Conservation (phyloP, 2,797 vertebrate genomes). For the Oceanodroma leucorhoa region DNA sequence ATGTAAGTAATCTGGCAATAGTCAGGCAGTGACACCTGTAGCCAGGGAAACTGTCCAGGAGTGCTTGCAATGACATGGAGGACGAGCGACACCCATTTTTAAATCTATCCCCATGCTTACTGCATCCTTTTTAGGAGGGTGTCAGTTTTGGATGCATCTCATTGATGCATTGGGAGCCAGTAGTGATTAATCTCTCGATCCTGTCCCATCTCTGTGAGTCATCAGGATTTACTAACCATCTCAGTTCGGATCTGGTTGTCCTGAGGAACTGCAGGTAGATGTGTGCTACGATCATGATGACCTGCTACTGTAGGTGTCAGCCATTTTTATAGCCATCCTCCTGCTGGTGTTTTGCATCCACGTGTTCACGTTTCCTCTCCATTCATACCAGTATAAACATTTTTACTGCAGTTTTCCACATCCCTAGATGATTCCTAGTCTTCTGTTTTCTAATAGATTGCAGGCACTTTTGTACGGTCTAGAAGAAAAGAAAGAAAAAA, state of each 20-base stretch:
- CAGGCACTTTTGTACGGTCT: rapidly evolving
- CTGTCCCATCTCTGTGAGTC: not conserved
- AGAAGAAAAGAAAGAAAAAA: rapidly evolving
- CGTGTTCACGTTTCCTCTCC: not conserved
- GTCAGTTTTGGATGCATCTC: not conserved
- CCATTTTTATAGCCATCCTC: not conserved
- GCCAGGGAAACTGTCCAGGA: not conserved
- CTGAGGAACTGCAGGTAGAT: not conserved
- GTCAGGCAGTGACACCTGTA: not conserved
- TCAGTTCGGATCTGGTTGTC: not conserved
- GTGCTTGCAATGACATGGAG: not conserved
- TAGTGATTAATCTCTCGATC: not conserved
- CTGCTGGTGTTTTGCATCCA: not conserved
- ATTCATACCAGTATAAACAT: not conserved
- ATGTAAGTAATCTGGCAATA: not conserved
- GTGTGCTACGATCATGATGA: not conserved
- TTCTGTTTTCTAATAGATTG: not conserved
- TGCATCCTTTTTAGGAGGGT: not conserved
- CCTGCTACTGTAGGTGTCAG: not conserved
- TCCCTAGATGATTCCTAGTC: not conserved
- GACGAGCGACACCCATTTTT: not conserved
- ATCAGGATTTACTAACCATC: rapidly evolving
- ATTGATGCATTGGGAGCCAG: not conserved
- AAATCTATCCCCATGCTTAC: not conserved
- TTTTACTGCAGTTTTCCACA: not conserved